phyloP scores from a whole-genome alignment of 2,113 vertebrate genomes.

The Poeciliopsis turrubarensis region DNA sequence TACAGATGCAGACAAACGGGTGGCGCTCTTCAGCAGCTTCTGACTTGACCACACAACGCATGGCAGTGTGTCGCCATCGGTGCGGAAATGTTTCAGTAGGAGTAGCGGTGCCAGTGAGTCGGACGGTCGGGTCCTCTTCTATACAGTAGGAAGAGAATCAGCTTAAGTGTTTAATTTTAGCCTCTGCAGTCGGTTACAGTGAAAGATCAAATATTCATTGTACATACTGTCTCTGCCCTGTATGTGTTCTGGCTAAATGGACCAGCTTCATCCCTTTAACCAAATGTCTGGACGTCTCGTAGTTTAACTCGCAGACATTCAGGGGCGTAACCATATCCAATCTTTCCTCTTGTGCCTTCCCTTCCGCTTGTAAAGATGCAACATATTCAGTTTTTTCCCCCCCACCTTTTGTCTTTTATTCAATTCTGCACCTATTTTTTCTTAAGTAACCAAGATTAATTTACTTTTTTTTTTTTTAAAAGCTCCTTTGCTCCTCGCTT shows the following conservation, averaged over 20 bases:
- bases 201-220: conserved; percentile 32
- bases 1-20: conserved; percentile 45
- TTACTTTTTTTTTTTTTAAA: background rate
- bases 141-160: background rate
- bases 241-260: conserved; percentile 17
- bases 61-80: conserved; percentile 44
- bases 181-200: conserved; percentile 24
- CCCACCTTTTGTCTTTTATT: background rate
- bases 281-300: conserved; percentile 21
- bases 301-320: conserved; percentile 17
- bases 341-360: conserved; percentile 64
- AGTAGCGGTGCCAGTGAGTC: conserved; percentile 40
- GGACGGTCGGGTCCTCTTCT: conserved; percentile 2
- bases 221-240: conserved; percentile 31
- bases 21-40: conserved; percentile 6
- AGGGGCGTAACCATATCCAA: conserved; percentile 4
- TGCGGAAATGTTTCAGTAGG: conserved; percentile 33
- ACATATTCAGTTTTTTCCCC: conserved; percentile 6
- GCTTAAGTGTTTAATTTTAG: conserved; percentile 20
- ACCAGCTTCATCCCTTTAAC: conserved; percentile 57
- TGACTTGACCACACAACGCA: conserved; percentile 27
- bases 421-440: conserved; percentile 9
- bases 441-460: background rate
- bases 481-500: background rate
- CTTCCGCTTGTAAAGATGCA: conserved; percentile 30